Evolutionary conservation across 2,888 invertebrate species (phyloP).

Genomic region (Malthinus flaveolus): DNA sequence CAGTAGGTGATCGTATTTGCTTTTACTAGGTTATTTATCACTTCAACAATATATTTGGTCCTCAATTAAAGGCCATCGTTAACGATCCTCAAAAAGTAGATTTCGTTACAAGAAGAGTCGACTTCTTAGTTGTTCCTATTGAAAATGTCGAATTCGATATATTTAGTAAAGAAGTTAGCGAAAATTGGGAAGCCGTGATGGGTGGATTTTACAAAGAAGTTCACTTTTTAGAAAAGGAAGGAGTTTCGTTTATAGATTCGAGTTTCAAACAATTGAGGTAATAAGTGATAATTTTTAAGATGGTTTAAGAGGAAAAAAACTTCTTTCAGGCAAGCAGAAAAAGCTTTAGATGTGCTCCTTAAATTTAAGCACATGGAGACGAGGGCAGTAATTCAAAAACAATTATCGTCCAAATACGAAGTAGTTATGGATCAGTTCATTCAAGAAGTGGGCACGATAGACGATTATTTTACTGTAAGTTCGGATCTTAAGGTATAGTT

Average conservation of each 20-base stretch:
- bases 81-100: constrained; percentile 87
- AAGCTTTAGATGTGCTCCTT: constrained; percentile 76
- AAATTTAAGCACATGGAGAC: constrained; percentile 82
- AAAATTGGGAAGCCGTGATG: constrained; percentile 86
- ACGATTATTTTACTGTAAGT: constrained; percentile 70
- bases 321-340: constrained; percentile 70
- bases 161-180: constrained; percentile 75
- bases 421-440: constrained; percentile 83
- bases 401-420: constrained; percentile 80
- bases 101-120: constrained; percentile 78
- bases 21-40: constrained; percentile 73
- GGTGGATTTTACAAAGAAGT: constrained; percentile 77
- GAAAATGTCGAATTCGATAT: constrained; percentile 82
- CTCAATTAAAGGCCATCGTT: constrained; percentile 83
- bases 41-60: constrained; percentile 87
- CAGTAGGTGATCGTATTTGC: neutral
- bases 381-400: constrained; percentile 70
- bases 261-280: constrained; percentile 78
- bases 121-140: constrained; percentile 74
- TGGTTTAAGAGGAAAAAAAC: neutral
- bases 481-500: neutral
- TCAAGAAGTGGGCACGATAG: constrained; percentile 76
- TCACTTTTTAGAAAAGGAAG: constrained; percentile 74
- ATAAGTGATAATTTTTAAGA: constrained; percentile 11
- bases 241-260: constrained; percentile 82